phyloP scores from a whole-genome alignment of 2,113 vertebrate genomes.

The Melospiza melodia region DNA sequence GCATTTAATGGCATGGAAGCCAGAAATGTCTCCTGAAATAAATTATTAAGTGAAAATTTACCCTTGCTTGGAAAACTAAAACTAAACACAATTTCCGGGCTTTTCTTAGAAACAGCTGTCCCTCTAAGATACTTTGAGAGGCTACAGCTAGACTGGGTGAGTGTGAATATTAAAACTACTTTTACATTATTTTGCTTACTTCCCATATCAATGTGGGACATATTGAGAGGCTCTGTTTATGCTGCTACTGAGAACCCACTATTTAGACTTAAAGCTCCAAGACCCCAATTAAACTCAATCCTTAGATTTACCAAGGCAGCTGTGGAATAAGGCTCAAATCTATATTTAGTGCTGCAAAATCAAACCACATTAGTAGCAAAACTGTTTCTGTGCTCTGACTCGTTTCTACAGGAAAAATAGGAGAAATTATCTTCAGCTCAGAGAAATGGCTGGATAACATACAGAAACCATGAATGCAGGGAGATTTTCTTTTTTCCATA shows the following conservation, averaged over 20 bases:
- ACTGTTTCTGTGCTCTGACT: not conserved
- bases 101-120: not conserved
- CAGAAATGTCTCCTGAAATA: not conserved
- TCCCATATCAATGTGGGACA: not conserved
- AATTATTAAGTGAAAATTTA: not conserved
- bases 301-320: not conserved
- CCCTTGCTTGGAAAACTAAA: not conserved
- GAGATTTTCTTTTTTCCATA: not conserved
- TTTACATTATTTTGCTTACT: not conserved
- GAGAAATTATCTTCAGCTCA: not conserved
- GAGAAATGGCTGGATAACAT: not conserved
- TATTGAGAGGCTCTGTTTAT: not conserved
- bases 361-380: not conserved
- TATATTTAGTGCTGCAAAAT: not conserved
- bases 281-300: not conserved
- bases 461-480: not conserved
- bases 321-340: not conserved
- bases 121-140: not conserved
- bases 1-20: not conserved
- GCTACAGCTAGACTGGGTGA: not conserved
- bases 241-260: not conserved
- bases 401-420: accelerated
- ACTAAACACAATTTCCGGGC: not conserved
- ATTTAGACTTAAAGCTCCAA: not conserved
- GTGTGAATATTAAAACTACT: not conserved